Base-by-base conservation (phyloP, 2,797 vertebrate species). In the Silurus aristotelis region DNA sequence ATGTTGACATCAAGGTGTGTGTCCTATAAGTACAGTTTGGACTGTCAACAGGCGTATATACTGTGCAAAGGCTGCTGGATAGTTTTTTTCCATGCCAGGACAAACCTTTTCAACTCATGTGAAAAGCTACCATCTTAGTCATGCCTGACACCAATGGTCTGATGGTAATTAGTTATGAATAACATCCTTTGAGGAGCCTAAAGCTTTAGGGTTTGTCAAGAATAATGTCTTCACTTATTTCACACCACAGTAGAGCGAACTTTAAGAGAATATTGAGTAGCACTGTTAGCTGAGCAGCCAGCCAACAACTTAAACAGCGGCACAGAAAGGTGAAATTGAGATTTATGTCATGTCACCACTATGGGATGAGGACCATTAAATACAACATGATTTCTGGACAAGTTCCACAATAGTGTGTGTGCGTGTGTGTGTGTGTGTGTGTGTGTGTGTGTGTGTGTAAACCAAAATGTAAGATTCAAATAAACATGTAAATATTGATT, bases 81-180 rank as follows among this genome's bases (percentile, higher is more conserved):
- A 89, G 92, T 86, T 94, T 93, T 38, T 94, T 93, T 92, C 84
- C 79, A 90, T 85, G 93, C 94, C 94, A 95, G 94, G 91, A 94
- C 94, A 94, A 93, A 95, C 92, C 92, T 89, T 89, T 89, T 91
- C 88, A 89, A 89, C 85, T 91, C 87, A 84, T 90, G 90, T 93
- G 89, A 93, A 92, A 93, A 89, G 88, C 89, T 87, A 72, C 89
- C 90, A 90, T 91, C 91, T 92, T 89, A 88, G 89, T 88, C 92
- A 91, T 91, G 89, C 88, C 92, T 90, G 91, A 91, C 89, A 86
- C 90, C 89, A 88, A 90, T 84, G 89, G 91, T 80, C 93, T 95
- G 93, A 95, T 95, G 91, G 93, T 95, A 96, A 96, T 97, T 96
- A 96, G 90, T 94, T 94, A 94, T 94, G 92, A 95, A 95, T 95